These are phyloP conservation scores for Pachyrhynchus sulphureomaculatus DNA, from an alignment of 1,140 invertebrate species.

Conservation along the genomic window DNA sequence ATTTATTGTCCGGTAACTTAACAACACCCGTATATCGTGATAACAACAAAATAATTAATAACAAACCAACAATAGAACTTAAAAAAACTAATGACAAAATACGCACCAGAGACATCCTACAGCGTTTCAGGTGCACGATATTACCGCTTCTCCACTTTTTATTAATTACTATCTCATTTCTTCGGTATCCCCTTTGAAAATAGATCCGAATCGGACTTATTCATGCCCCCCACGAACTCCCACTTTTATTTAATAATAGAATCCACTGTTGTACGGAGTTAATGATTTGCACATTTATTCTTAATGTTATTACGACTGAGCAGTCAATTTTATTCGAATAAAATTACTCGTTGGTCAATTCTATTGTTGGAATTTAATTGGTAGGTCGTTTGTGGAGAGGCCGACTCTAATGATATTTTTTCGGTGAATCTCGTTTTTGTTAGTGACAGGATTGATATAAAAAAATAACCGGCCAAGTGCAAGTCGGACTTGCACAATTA, in stretches of 20 bases:
- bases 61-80: too few species aligned
- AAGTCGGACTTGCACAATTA: too few species aligned
- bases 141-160: constrained; percentile 4
- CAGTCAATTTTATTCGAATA: constrained; percentile 16
- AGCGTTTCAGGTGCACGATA: constrained; percentile 2
- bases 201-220: constrained; percentile 3
- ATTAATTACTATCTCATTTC: constrained; percentile 16
- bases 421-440: background rate
- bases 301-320: background rate
- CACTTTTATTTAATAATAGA: constrained; percentile 27
- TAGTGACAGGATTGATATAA: too few species aligned
- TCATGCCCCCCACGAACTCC: constrained; percentile 11
- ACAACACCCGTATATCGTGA: too few species aligned
- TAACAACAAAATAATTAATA: too few species aligned
- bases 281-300: constrained; percentile 26
- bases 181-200: constrained; percentile 19
- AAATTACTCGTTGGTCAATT: constrained; percentile 14
- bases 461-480: too few species aligned
- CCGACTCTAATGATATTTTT: constrained; percentile 1
- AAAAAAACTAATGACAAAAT: too few species aligned
- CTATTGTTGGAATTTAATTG: constrained; percentile 17
- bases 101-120: background rate
- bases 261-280: constrained; percentile 24
- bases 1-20: too few species aligned
- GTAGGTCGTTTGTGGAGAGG: background rate